These are phyloP conservation scores for Poeciliopsis turneri DNA, from an alignment of 2,797 vertebrate species.

Conservation along the genomic window DNA sequence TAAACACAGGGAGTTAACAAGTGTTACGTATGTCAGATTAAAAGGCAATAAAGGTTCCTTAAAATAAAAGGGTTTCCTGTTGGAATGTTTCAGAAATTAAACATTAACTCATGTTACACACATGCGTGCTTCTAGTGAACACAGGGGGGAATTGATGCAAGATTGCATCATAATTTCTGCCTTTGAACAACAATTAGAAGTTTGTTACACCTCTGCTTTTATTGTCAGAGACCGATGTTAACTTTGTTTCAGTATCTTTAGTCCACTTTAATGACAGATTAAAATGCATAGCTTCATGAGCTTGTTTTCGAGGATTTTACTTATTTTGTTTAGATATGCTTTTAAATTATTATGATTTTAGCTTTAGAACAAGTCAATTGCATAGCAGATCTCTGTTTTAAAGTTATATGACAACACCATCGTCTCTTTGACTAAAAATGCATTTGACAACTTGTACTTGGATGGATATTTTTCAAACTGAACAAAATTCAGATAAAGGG, in stretches of 20 bases:
- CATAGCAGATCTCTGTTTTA: neutral
- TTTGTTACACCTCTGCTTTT: neutral
- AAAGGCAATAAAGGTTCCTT: neutral
- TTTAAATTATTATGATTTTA: neutral
- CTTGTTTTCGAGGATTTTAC: neutral
- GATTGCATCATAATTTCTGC: neutral
- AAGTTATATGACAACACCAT: neutral
- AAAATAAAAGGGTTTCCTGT: neutral
- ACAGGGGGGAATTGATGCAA: neutral
- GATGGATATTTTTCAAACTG: neutral
- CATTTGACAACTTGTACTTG: neutral
- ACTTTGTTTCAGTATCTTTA: neutral
- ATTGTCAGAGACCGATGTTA: neutral
- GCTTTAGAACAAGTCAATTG: neutral
- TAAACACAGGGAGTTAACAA: neutral
- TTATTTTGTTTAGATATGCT: neutral
- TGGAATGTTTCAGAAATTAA: neutral
- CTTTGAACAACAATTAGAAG: neutral
- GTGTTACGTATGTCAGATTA: neutral
- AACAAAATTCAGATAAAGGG: neutral
- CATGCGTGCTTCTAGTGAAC: neutral
- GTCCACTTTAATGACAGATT: neutral
- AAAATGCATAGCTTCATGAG: neutral
- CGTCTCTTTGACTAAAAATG: neutral
- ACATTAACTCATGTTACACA: neutral